Base-by-base conservation (phyloP, 2,888 invertebrate species). In the Euclidia mi region DNA sequence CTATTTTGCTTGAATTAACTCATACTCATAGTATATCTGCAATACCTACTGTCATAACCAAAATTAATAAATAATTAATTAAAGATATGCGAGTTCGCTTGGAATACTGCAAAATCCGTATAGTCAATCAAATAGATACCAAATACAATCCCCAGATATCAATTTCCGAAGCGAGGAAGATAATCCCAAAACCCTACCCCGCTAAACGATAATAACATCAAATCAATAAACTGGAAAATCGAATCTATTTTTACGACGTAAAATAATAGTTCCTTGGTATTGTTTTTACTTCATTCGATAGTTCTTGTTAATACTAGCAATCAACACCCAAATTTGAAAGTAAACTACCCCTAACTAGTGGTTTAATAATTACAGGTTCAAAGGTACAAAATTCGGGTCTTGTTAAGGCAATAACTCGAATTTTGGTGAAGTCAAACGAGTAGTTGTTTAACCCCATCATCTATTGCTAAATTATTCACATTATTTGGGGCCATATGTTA, bases 381-480 rank as follows among this genome's bases (percentile, higher is more conserved):
- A 25, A 47, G 44, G 52, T 46, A 52, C 37, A 59, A 61, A n/a
- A 44, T 66, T 70, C 11, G 56, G 67, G 61, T n/a, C n/a, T n/a
- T n/a, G n/a, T n/a, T n/a, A n/a, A 59, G 52, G 49, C 59, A 49
- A 66, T 74, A 61, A 66, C 69, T 64, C 43, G 47, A 62, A 64
- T 73, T 79, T 78, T 70, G 66, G 57, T 57, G 46, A 69, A 72
- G 65, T 59, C 62, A 60, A 66, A 57, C 43, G 56, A 69, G 63
- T 71, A 76, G 75, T 79, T 81, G 82, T 78, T 78, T 77, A 78
- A 77, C 77, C 75, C 76, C 71, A 70, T 81, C 82, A 81, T 84
- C 77, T 75, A 70, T 76, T 78, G 71, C 71, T 88, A 86, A 89
- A 89, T 89, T 83, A 89, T 89, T 80, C 79, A 87, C 85, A 78